Conservation (phyloP, 2,888 invertebrate genomes). For the Rhagonycha fulva region DNA sequence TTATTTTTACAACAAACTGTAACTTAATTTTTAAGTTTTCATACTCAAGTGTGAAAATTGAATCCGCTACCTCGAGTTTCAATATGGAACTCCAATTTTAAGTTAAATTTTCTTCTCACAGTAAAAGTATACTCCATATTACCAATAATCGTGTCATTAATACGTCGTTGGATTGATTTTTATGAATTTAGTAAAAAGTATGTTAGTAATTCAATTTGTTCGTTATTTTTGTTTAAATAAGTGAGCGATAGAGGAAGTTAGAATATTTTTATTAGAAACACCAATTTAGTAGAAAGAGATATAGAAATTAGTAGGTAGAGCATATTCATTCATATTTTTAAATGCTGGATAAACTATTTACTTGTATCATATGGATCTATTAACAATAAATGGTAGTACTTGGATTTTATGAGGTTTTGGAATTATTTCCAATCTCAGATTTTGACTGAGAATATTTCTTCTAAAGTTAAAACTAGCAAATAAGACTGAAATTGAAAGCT, state of each 20-base stretch:
- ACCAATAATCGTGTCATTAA: not conserved
- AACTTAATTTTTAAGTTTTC: not conserved
- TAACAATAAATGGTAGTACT: not conserved
- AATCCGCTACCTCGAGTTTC: too few species aligned
- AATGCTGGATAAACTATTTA: not conserved
- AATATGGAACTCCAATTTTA: not conserved
- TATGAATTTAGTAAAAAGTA: not conserved
- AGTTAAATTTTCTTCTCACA: too few species aligned
- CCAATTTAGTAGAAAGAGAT: conserved; percentile 17
- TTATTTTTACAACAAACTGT: not conserved
- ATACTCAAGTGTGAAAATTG: not conserved
- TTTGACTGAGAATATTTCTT: not conserved
- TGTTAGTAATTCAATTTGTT: not conserved
- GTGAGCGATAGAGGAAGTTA: not conserved
- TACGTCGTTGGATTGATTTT: not conserved
- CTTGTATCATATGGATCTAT: not conserved
- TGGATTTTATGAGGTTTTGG: not conserved
- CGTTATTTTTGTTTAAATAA: not conserved
- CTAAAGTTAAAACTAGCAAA: not conserved
- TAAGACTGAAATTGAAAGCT: not conserved
- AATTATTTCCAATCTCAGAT: not conserved
- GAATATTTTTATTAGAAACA: conserved; percentile 5
- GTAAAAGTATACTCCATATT: not conserved
- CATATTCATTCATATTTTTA: conserved; percentile 23
- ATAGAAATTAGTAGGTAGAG: conserved; percentile 14